These are phyloP conservation scores for Bombus turneri DNA, from an alignment of 1,140 invertebrate species.

Conservation along the genomic window DNA sequence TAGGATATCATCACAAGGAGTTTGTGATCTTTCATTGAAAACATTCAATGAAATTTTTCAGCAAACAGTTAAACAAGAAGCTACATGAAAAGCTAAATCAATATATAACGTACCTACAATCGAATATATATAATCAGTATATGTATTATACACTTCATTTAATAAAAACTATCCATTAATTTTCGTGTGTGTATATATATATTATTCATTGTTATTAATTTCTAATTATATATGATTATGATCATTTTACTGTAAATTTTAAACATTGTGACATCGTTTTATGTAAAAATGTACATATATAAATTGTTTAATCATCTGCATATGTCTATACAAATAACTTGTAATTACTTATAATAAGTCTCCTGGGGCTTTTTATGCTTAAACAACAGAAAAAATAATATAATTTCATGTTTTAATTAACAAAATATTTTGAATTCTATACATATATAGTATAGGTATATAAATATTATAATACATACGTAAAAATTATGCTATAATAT, in stretches of 20 bases:
- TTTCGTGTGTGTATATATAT: background rate
- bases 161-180: background rate
- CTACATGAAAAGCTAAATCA: background rate
- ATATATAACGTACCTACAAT: too few relatives aligned
- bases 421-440: too few relatives aligned
- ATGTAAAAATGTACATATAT: background rate
- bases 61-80: background rate
- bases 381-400: background rate
- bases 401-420: too few relatives aligned
- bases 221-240: too few relatives aligned
- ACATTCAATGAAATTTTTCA: background rate
- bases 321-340: background rate
- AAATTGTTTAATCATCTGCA: too few relatives aligned
- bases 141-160: background rate
- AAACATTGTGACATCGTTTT: constrained; percentile 20
- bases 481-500: too few relatives aligned
- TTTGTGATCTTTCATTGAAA: background rate
- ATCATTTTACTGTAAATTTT: background rate
- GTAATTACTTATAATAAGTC: background rate
- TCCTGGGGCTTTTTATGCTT: background rate
- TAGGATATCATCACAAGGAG: background rate
- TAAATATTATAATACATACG: too few relatives aligned
- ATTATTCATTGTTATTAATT: background rate
- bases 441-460: too few relatives aligned
- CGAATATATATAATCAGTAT: too few relatives aligned